phyloP scores from a whole-genome alignment of 2,113 vertebrate species.

The Phycodurus eques region DNA sequence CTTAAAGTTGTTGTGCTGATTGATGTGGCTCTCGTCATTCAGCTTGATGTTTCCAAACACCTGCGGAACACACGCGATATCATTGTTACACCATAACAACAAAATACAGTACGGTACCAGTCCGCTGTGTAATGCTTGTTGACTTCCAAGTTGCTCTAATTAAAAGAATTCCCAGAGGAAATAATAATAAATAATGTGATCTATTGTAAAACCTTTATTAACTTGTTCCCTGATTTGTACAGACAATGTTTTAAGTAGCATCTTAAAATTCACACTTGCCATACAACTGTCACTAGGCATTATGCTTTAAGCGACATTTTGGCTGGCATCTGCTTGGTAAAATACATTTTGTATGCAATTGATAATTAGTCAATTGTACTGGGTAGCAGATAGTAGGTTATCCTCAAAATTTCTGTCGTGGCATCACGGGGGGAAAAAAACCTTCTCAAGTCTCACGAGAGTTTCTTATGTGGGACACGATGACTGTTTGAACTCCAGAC shows the following conservation, averaged over 20 bases:
- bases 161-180: not conserved
- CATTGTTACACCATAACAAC: not conserved
- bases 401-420: no score
- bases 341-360: no score
- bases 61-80: constrained; percentile 58
- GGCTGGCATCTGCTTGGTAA: no score
- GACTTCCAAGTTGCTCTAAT: not conserved
- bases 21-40: constrained; percentile 95
- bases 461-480: no score
- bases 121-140: not conserved
- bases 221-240: not conserved
- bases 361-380: no score
- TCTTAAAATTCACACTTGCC: not conserved
- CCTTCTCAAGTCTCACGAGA: no score
- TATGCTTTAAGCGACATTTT: no score
- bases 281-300: no score
- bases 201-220: not conserved
- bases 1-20: constrained; percentile 98
- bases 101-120: not conserved
- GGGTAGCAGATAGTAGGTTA: no score
- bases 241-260: not conserved
- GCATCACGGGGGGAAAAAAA: no score
- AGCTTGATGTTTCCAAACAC: constrained; percentile 97
- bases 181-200: not conserved
- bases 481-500: not conserved